phyloP scores from a whole-genome alignment of 2,113 vertebrate genomes.

The Rhinolophus ferrumequinum region DNA sequence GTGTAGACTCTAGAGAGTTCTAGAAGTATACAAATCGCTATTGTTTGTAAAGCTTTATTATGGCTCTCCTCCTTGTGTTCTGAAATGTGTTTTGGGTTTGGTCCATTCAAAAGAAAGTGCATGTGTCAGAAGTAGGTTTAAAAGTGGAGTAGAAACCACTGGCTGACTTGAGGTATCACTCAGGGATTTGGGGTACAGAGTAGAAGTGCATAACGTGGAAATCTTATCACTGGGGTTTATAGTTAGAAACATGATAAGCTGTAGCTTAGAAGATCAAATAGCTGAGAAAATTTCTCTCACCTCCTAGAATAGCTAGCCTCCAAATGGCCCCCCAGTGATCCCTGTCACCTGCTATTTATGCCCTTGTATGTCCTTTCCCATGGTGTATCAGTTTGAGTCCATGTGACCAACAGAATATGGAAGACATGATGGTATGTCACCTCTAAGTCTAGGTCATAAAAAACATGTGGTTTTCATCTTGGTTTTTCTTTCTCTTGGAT shows the following conservation, averaged over 20 bases:
- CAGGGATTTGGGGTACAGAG: not conserved
- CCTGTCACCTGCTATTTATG: not conserved
- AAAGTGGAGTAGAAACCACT: not conserved
- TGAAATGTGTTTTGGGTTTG: constrained; percentile 5
- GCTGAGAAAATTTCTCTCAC: not conserved
- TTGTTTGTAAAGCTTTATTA: not conserved
- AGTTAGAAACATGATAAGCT: not conserved
- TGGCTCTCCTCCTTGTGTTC: not conserved
- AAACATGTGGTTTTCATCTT: not conserved
- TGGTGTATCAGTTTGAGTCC: not conserved
- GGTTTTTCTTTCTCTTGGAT: not conserved
- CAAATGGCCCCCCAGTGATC: not conserved
- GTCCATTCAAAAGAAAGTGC: not conserved
- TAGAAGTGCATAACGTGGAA: not conserved
- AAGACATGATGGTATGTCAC: not conserved
- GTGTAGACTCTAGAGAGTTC: not conserved
- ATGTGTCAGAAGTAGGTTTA: not conserved
- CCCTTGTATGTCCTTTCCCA: not conserved
- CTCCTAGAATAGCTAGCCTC: not conserved
- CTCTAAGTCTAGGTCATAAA: not conserved
- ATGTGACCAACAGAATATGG: not conserved
- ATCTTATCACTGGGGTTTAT: not conserved
- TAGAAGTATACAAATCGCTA: not conserved
- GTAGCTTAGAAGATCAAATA: not conserved
- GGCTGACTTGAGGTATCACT: not conserved